Percentiles rank a stretch among this genome's conserved stretches.
phyloP scores from a whole-genome alignment of 2,888 invertebrate species.

The Synergus laeviventris region DNA sequence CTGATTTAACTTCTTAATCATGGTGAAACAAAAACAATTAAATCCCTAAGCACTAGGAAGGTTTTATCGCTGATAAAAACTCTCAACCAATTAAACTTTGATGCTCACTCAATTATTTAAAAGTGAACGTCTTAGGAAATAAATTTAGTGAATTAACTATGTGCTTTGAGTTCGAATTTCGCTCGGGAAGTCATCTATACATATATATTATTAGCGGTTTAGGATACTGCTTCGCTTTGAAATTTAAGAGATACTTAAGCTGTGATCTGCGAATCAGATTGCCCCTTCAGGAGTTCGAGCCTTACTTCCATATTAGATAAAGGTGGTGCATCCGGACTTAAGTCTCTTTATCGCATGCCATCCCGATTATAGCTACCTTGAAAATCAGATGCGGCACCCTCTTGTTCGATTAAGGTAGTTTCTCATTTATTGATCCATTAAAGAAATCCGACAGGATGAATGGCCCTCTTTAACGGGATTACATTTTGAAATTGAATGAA shows the following conservation, averaged over 20 bases:
- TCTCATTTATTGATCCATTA: slow-evolving; percentile 28
- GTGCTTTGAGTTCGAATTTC: slow-evolving; percentile 2
- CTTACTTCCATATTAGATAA: slow-evolving; percentile 19
- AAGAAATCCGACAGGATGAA: slow-evolving; percentile 22
- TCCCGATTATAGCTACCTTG: slow-evolving; percentile 24
- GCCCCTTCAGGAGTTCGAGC: background rate
- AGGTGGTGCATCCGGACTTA: slow-evolving; percentile 3
- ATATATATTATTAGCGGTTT: background rate
- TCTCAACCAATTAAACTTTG: background rate
- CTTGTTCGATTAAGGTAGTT: slow-evolving; percentile 8
- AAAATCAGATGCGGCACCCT: slow-evolving; percentile 33
- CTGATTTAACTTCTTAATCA: slow-evolving; percentile 14
- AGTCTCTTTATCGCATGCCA: slow-evolving; percentile 29
- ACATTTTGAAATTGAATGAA: slow-evolving; percentile 21
- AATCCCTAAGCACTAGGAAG: background rate
- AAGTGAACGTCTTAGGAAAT: background rate
- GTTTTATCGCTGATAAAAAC: background rate
- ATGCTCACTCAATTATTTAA: slow-evolving; percentile 12
- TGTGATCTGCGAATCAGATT: slow-evolving; percentile 26
- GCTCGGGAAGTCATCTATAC: background rate
- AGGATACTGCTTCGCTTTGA: background rate
- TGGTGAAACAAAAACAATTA: no score
- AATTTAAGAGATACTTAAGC: slow-evolving; percentile 32
- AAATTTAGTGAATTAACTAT: background rate
- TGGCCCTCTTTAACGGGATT: background rate